phyloP scores from a whole-genome alignment of 2,797 vertebrate genomes.

The Enteromius afrohamiltoni region DNA sequence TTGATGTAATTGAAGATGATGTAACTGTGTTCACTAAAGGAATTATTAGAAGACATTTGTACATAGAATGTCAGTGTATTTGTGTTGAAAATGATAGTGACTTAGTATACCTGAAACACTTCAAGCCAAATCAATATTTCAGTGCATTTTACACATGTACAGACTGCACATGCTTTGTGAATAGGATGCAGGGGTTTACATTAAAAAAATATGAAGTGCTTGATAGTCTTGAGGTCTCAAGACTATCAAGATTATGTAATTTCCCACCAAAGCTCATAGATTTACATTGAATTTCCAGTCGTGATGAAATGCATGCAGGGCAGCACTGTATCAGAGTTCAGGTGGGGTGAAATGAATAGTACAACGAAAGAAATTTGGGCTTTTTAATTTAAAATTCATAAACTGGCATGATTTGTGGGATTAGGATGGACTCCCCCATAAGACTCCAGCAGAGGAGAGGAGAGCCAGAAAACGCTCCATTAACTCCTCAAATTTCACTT shows the following conservation, averaged over 20 bases:
- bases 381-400: slow-evolving; percentile 74
- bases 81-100: not conserved
- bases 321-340: not conserved
- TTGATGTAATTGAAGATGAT: too few species aligned
- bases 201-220: not conserved
- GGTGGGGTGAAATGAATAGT: slow-evolving; percentile 42
- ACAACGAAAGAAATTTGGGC: slow-evolving; percentile 67
- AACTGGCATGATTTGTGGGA: slow-evolving; percentile 70
- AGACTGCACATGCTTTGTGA: not conserved
- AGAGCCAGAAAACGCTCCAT: slow-evolving; percentile 63
- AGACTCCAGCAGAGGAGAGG: slow-evolving; percentile 43
- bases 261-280: not conserved
- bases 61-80: not conserved
- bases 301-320: not conserved
- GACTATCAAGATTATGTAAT: not conserved
- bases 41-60: too few species aligned
- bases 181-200: not conserved
- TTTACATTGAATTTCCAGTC: not conserved
- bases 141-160: not conserved
- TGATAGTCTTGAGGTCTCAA: not conserved
- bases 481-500: slow-evolving; percentile 66
- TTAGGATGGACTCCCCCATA: slow-evolving; percentile 64
- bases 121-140: not conserved
- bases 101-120: not conserved
- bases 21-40: too few species aligned